Conservation (phyloP, 2,888 invertebrate species). For the Volucella inanis region DNA sequence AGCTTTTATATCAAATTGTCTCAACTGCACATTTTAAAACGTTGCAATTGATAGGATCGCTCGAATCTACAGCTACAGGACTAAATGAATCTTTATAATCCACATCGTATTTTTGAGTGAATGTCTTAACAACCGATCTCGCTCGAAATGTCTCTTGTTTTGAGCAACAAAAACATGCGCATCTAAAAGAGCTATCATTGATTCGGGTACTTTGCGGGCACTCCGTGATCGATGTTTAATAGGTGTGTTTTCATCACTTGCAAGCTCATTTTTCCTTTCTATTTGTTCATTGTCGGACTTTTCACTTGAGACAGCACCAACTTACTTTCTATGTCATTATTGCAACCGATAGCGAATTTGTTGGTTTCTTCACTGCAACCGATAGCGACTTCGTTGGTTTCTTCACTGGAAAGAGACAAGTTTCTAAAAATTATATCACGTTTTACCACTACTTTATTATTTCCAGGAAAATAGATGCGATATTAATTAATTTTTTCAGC, state of each 20-base stretch:
- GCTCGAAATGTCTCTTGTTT: too few species aligned
- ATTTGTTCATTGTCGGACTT: neutral
- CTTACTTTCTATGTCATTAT: too few species aligned
- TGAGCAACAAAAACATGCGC: too few species aligned
- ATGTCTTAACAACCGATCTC: too few species aligned
- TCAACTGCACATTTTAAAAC: too few species aligned
- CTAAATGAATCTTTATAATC: too few species aligned
- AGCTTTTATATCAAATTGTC: too few species aligned
- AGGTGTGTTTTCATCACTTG: neutral
- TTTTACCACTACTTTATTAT: neutral
- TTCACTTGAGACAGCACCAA: neutral
- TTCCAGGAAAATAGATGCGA: neutral
- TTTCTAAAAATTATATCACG: constrained; percentile 1
- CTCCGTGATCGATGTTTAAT: constrained; percentile 1
- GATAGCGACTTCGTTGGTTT: neutral
- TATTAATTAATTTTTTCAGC: neutral
- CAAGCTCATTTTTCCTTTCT: too few species aligned
- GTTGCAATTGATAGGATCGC: too few species aligned
- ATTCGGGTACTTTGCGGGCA: neutral
- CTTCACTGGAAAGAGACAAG: constrained; percentile 1
- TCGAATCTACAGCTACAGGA: too few species aligned
- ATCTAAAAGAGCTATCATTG: neutral
- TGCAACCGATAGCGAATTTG: neutral
- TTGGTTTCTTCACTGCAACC: neutral
- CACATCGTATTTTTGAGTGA: too few species aligned